A percentile compares a stretch with the other conserved stretches of the same genome.
Evolutionary conservation across 1,140 invertebrate species (phyloP).

Genomic region (Zophobas atratus): DNA sequence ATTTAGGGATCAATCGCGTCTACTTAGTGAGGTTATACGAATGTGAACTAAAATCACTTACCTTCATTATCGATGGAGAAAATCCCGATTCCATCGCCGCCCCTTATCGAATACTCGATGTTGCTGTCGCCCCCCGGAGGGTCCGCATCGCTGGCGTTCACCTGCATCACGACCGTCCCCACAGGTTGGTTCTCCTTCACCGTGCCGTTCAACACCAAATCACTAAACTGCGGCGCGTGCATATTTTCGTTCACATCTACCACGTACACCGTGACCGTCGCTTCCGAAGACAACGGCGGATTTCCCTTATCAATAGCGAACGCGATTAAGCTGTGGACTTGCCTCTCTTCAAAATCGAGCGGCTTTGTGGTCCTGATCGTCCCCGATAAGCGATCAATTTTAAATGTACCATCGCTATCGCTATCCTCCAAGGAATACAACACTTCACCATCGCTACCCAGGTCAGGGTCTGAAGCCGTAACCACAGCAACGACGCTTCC

Average conservation of each 20-base stretch:
- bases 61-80: conserved; percentile 94
- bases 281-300: conserved; percentile 81
- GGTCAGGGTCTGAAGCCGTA: conserved; percentile 90
- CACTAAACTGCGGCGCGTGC: conserved; percentile 86
- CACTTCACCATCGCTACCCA: conserved; percentile 84
- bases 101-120: conserved; percentile 89
- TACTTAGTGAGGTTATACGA: no score
- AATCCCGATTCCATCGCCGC: conserved; percentile 90
- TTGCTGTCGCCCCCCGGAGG: conserved; percentile 82
- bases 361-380: conserved; percentile 83
- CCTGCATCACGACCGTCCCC: conserved; percentile 81
- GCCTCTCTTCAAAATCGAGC: conserved; percentile 89
- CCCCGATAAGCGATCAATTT: conserved; percentile 87
- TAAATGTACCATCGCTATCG: conserved; percentile 76
- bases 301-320: conserved; percentile 86
- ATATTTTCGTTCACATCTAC: conserved; percentile 95
- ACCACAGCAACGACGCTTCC: conserved; percentile 90
- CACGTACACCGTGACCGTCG: conserved; percentile 87
- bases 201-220: conserved; percentile 81
- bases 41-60: conserved; percentile 67
- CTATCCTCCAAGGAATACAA: conserved; percentile 82
- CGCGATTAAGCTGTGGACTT: conserved; percentile 90
- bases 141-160: conserved; percentile 86
- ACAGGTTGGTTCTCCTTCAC: conserved; percentile 84
- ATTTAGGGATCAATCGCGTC: no score